phyloP scores from a whole-genome alignment of 2,113 vertebrate species.

The Odobenus rosmarus region DNA sequence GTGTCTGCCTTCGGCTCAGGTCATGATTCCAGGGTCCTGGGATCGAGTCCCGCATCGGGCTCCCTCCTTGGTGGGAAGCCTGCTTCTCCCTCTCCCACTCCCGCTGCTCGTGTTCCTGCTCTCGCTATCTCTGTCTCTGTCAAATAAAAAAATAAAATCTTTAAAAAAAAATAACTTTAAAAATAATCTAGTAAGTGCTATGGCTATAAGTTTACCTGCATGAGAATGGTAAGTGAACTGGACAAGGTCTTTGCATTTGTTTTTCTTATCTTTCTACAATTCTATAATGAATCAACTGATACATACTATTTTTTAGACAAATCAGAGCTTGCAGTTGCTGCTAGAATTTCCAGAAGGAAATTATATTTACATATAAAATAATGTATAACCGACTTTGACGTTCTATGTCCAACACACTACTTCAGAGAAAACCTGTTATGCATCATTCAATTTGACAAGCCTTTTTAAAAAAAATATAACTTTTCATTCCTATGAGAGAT shows the following conservation, averaged over 20 bases:
- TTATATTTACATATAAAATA: neutral
- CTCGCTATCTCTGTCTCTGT: too few relatives aligned
- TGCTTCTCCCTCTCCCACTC: too few relatives aligned
- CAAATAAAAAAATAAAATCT: too few relatives aligned
- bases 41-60: too few relatives aligned
- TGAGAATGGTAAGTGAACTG: neutral
- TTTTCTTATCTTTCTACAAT: neutral
- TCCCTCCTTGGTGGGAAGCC: too few relatives aligned
- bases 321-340: neutral
- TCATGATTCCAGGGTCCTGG: too few relatives aligned
- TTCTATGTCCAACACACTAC: neutral
- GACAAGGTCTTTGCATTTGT: neutral
- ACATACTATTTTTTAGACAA: neutral
- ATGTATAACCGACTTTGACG: neutral
- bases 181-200: neutral
- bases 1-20: too few relatives aligned
- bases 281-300: neutral
- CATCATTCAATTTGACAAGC: neutral
- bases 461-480: neutral
- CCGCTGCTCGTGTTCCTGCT: too few relatives aligned
- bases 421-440: constrained; percentile 19
- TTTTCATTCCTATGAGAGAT: neutral
- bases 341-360: constrained; percentile 5
- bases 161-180: neutral
- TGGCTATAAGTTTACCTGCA: neutral